These are phyloP conservation scores for Pammene aurita DNA, from an alignment of 2,888 invertebrate genomes.

Conservation along the genomic window DNA sequence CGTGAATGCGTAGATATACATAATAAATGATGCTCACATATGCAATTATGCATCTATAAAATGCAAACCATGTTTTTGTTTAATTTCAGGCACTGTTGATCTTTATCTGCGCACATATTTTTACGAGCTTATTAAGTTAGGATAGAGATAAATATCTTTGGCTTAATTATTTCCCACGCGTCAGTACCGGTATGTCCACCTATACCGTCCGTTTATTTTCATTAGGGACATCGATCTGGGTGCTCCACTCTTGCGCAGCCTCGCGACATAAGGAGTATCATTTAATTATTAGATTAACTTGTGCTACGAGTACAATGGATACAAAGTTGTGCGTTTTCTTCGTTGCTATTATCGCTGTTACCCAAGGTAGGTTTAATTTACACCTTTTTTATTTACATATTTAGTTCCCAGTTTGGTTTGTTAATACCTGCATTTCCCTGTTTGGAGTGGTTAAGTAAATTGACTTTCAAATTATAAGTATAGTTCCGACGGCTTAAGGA, in stretches of 20 bases:
- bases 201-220: constrained; percentile 60
- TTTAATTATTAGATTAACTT: constrained; percentile 20
- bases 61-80: too few species aligned
- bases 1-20: too few species aligned
- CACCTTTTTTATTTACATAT: background rate
- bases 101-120: background rate
- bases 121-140: background rate
- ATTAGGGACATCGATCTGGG: constrained; percentile 53
- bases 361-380: constrained; percentile 34
- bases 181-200: constrained; percentile 68
- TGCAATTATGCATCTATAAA: too few species aligned
- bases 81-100: too few species aligned
- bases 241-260: constrained; percentile 31
- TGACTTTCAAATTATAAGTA: too few species aligned
- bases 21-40: too few species aligned
- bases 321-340: constrained; percentile 37
- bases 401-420: background rate
- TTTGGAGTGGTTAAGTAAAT: too few species aligned
- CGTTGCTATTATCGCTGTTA: constrained; percentile 31
- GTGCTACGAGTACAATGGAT: constrained; percentile 36
- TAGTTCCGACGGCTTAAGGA: too few species aligned
- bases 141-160: constrained; percentile 10
- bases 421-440: background rate
- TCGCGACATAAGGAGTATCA: constrained; percentile 24
- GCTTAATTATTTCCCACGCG: constrained; percentile 50